These are phyloP conservation scores for Hyalella azteca DNA, from an alignment of 2,888 invertebrate species.

Conservation along the genomic window DNA sequence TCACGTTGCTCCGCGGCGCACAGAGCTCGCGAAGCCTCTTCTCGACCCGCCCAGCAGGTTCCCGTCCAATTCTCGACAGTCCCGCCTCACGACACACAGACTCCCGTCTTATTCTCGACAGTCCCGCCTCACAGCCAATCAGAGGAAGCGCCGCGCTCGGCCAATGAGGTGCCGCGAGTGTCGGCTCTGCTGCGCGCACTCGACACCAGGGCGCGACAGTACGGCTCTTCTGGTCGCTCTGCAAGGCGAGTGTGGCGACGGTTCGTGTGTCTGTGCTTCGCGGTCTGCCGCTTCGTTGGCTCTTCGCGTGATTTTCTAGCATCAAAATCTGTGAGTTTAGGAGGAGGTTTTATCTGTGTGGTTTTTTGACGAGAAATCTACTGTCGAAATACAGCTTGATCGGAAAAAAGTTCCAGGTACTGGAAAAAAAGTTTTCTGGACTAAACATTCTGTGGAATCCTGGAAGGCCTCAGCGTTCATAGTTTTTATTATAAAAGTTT, in stretches of 20 bases:
- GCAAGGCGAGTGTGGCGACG: background rate
- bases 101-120: background rate
- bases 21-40: background rate
- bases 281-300: too few species aligned
- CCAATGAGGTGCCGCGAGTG: background rate
- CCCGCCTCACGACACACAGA: background rate
- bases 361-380: too few species aligned
- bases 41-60: background rate
- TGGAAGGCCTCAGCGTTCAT: too few species aligned
- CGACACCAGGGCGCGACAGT: slow-evolving; percentile 20
- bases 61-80: background rate
- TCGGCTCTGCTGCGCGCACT: background rate
- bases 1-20: too few species aligned
- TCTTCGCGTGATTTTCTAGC: too few species aligned
- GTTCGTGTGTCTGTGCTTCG: background rate
- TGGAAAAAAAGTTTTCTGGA: too few species aligned
- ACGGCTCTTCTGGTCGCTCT: background rate
- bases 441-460: too few species aligned
- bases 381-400: too few species aligned
- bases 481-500: too few species aligned
- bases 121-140: slow-evolving; percentile 10
- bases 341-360: too few species aligned
- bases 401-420: too few species aligned
- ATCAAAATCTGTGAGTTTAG: too few species aligned
- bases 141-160: background rate